Base-by-base conservation (phyloP, 2,797 vertebrate species). In the Gorsachius magnificus region DNA sequence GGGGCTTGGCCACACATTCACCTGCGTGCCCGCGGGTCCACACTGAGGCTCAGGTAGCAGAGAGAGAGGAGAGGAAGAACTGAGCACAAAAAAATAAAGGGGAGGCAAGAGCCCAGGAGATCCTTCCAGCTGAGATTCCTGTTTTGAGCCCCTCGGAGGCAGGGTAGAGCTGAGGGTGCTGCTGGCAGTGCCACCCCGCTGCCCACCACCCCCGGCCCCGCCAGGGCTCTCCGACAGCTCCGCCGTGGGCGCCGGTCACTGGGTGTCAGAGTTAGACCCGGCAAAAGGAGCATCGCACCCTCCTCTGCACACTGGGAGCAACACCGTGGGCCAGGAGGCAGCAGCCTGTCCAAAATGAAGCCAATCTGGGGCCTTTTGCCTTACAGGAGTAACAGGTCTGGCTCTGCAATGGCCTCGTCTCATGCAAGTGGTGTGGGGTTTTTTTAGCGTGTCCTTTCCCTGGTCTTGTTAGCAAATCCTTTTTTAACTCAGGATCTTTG, bases 221-320 rank as follows among this genome's bases (percentile, higher is more conserved):
- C 14, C 4, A 4, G 33, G 17, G 54, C 15, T 33, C 16, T 38
- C 18, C 1, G 7, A 26, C 35, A 26, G 43, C 31, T 54, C 5
- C 2, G 35, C 35, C 2, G 5, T 1, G 9, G 35, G 38, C 4
- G 2, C 18, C 9, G 12, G 41, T 72, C 88, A 57, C 87, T 96
- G 94, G 96, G 93, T 97, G 96, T 63, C 83, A 22, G 88, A 94
- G 90, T 38, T 8, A 28, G 48, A 66, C 29, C 22, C 2, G 3
- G 36, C 14, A 29, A 36, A 16, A 38, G 36, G 18, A 46, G 25
- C 22, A 9, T 19, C 4, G 2, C 45, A 5, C 19, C 61, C 65
- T 25, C 19, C 16, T 18, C 57, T 17, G 35, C 53, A 28, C 33
- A 15, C 26, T 4, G 18, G 85, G 53, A 84, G 45, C n/a, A 35